Percentiles rank a stretch among this genome's conserved stretches.
Conservation (phyloP, 2,888 invertebrate species). For the Teleiodes luculella region DNA sequence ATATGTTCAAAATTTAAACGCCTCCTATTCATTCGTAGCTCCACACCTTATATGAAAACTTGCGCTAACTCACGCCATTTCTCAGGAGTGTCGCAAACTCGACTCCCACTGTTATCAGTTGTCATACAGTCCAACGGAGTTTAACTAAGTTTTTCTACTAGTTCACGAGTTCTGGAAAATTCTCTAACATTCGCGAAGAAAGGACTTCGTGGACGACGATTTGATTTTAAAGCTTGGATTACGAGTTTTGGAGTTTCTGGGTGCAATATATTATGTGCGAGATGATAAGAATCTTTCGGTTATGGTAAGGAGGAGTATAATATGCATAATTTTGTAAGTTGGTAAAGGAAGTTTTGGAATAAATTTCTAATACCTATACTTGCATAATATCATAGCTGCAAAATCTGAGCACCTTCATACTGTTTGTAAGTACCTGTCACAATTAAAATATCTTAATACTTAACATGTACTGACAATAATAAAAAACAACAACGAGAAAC, state of each 20-base stretch:
- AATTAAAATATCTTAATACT: too few relatives aligned
- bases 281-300: too few relatives aligned
- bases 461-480: too few relatives aligned
- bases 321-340: too few relatives aligned
- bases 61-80: conserved; percentile 43
- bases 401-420: too few relatives aligned
- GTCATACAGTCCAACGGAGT: conserved; percentile 64
- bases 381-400: too few relatives aligned
- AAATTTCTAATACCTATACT: too few relatives aligned
- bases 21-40: not conserved
- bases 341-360: too few relatives aligned
- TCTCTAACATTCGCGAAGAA: conserved; percentile 18
- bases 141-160: conserved; percentile 53
- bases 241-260: not conserved
- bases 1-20: not conserved
- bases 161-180: conserved; percentile 26
- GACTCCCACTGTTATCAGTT: conserved; percentile 55
- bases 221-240: conserved; percentile 10
- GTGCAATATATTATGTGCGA: not conserved
- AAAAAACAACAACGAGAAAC: too few relatives aligned
- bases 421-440: too few relatives aligned
- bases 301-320: too few relatives aligned
- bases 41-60: not conserved
- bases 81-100: conserved; percentile 44
- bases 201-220: conserved; percentile 10